Percentiles rank a stretch among this genome's conserved stretches.
Evolutionary conservation across 2,113 vertebrate genomes (phyloP).

Genomic region (Agapornis roseicollis): DNA sequence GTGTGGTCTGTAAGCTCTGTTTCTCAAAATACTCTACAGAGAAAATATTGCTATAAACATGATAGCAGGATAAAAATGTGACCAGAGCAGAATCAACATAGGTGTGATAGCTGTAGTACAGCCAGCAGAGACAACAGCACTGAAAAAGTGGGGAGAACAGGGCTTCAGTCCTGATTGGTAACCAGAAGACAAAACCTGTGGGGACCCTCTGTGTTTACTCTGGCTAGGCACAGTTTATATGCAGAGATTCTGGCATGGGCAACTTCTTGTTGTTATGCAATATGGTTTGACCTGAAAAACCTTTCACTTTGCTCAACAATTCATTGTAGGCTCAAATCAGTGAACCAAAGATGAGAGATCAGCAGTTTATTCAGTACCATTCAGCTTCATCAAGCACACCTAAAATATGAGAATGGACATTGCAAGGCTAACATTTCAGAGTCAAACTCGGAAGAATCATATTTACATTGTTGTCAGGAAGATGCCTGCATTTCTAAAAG

Average conservation of each 20-base stretch:
- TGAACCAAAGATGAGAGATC: constrained; percentile 43
- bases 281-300: constrained; percentile 2
- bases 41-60: neutral
- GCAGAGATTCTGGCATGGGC: neutral
- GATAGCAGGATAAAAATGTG: neutral
- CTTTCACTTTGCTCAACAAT: constrained; percentile 27
- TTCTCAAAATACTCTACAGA: neutral
- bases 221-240: neutral
- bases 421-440: neutral
- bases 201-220: neutral
- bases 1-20: accelerated
- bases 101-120: neutral
- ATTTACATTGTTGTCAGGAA: neutral
- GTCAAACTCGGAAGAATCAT: neutral
- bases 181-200: neutral
- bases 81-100: neutral
- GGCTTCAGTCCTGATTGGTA: neutral
- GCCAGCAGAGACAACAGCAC: accelerated
- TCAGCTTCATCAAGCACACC: constrained; percentile 48
- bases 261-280: constrained; percentile 16
- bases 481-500: neutral
- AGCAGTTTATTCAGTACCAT: constrained; percentile 29
- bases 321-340: neutral
- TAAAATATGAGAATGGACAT: neutral
- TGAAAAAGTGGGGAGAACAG: neutral